Evolutionary conservation across 2,113 vertebrate species (phyloP).

Genomic region (Engraulis encrasicolus): DNA sequence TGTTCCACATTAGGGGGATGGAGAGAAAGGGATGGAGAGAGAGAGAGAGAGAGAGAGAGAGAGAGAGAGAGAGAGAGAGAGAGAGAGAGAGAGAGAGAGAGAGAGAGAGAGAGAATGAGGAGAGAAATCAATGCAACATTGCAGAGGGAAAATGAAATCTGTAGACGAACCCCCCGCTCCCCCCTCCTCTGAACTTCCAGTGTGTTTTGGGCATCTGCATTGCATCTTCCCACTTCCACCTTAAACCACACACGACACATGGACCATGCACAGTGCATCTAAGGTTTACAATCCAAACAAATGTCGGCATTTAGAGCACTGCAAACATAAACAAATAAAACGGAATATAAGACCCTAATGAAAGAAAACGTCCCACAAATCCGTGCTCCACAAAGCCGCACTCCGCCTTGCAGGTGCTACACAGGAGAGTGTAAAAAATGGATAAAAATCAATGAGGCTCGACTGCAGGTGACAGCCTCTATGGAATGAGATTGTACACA

Average conservation of each 20-base stretch:
- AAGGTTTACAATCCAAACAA: not conserved
- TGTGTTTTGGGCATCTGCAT: not conserved
- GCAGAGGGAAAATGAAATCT: constrained; percentile 6
- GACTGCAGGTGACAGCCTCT: not conserved
- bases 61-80: not conserved
- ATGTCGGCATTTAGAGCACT: not conserved
- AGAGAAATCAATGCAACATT: not conserved
- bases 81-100: not conserved
- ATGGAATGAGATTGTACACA: not conserved
- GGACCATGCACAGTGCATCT: not conserved
- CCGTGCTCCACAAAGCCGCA: not conserved
- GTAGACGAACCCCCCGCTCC: not conserved
- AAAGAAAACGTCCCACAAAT: not conserved
- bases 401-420: not conserved
- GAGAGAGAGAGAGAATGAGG: not conserved
- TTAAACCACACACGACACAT: not conserved
- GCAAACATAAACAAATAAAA: constrained; percentile 1
- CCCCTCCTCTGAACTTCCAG: not conserved
- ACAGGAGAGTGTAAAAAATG: not conserved
- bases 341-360: not conserved
- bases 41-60: too few species aligned
- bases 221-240: not conserved
- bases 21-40: too few species aligned
- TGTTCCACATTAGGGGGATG: not conserved
- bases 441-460: not conserved